Percentiles rank a stretch among this genome's conserved stretches.
Conservation (phyloP, 1,140 invertebrate genomes). For the Samia ricini region DNA sequence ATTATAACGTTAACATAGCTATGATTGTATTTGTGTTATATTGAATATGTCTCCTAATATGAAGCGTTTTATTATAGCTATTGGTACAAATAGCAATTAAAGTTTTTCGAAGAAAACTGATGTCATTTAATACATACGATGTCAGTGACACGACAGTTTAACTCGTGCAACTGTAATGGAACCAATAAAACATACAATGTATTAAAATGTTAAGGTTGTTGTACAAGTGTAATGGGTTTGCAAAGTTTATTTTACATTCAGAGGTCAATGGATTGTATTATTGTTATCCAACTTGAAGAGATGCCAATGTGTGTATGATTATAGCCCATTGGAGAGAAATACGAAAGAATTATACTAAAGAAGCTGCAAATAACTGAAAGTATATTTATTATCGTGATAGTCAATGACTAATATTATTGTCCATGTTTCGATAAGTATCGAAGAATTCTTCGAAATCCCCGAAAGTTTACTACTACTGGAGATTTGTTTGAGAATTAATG, state of each 20-base stretch:
- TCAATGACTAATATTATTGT: no score
- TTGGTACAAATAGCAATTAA: not conserved
- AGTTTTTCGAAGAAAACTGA: not conserved
- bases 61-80: not conserved
- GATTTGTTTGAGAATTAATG: no score
- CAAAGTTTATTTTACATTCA: not conserved
- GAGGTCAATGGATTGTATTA: not conserved
- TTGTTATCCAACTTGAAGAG: not conserved
- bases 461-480: no score
- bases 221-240: not conserved
- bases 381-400: no score
- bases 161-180: not conserved
- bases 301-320: no score
- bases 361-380: no score
- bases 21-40: not conserved
- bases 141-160: constrained; percentile 14
- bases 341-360: no score
- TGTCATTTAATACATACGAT: constrained; percentile 6
- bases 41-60: not conserved
- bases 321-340: no score
- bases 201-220: constrained; percentile 2
- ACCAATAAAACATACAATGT: constrained; percentile 11
- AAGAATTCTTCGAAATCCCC: no score
- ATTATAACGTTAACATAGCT: no score
- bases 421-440: no score